These are phyloP conservation scores for Potamarius usumacintae DNA, from an alignment of 2,113 vertebrate species.

Conservation along the genomic window DNA sequence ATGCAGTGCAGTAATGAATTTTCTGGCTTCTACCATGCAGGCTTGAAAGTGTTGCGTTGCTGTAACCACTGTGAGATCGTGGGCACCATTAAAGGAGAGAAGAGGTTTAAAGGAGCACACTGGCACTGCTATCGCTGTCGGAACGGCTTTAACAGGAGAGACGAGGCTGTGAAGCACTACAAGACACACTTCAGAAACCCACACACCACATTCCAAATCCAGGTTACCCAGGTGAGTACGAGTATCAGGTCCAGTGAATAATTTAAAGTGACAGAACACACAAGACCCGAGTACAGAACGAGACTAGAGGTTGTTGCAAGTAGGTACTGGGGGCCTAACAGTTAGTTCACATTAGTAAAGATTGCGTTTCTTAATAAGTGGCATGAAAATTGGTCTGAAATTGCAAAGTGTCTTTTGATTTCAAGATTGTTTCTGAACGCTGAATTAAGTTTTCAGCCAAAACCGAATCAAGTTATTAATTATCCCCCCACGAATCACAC, in stretches of 20 bases:
- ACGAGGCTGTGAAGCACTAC: constrained; percentile 66
- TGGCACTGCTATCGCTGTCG: constrained; percentile 67
- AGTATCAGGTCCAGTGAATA: no score
- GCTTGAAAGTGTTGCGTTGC: constrained; percentile 64
- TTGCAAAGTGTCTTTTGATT: no score
- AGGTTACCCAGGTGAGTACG: constrained; percentile 60
- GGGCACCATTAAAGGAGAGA: constrained; percentile 68
- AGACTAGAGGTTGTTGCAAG: not conserved
- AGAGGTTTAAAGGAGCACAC: constrained; percentile 65
- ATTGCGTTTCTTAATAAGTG: not conserved
- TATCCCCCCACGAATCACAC: no score
- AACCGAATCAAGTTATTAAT: no score
- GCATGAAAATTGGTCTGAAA: not conserved
- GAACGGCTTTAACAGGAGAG: constrained; percentile 65
- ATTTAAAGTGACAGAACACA: not conserved
- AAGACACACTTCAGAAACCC: constrained; percentile 67
- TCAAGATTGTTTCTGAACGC: no score
- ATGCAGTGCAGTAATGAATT: not conserved
- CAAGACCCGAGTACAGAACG: not conserved
- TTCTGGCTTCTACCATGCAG: constrained; percentile 34
- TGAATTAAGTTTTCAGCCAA: no score
- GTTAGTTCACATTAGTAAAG: not conserved
- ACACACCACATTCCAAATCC: constrained; percentile 67
- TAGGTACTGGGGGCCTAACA: not conserved
- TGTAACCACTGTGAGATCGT: constrained; percentile 67